These are phyloP conservation scores for Thamnophis elegans DNA, from an alignment of 2,797 vertebrate genomes.

Conservation along the genomic window DNA sequence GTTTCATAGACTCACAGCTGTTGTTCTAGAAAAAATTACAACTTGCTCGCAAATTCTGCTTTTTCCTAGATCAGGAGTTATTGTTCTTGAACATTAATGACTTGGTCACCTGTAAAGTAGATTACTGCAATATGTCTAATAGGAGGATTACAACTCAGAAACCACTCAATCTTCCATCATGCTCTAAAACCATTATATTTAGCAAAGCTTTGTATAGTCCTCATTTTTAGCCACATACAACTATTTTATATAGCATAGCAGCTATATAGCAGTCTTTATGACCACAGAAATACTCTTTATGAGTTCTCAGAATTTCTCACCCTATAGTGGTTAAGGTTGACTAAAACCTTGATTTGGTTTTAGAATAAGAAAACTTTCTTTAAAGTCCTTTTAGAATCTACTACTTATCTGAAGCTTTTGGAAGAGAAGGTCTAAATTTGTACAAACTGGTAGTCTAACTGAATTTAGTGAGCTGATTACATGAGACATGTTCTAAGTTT, in stretches of 20 bases:
- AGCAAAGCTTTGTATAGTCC: neutral
- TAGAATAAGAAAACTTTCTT: neutral
- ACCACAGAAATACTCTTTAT: neutral
- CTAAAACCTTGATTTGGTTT: neutral
- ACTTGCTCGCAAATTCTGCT: neutral
- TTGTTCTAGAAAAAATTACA: neutral
- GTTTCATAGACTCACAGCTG: neutral
- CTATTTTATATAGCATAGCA: neutral
- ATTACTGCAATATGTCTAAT: neutral
- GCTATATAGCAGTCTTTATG: neutral
- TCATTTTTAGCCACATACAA: neutral
- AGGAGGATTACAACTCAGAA: neutral
- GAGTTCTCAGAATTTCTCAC: neutral
- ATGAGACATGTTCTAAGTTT: neutral
- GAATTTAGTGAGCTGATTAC: neutral
- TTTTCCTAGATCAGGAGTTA: neutral
- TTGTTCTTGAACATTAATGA: neutral
- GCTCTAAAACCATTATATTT: neutral
- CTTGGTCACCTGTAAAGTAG: neutral
- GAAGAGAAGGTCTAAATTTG: neutral
- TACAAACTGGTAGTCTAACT: neutral
- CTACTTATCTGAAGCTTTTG: neutral
- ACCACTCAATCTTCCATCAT: neutral
- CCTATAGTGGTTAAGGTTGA: neutral
- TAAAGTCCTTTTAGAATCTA: neutral